A percentile compares a stretch with the other conserved stretches of the same genome.
These are phyloP conservation scores for Huso huso DNA, from an alignment of 2,797 vertebrate genomes.

Conservation along the genomic window DNA sequence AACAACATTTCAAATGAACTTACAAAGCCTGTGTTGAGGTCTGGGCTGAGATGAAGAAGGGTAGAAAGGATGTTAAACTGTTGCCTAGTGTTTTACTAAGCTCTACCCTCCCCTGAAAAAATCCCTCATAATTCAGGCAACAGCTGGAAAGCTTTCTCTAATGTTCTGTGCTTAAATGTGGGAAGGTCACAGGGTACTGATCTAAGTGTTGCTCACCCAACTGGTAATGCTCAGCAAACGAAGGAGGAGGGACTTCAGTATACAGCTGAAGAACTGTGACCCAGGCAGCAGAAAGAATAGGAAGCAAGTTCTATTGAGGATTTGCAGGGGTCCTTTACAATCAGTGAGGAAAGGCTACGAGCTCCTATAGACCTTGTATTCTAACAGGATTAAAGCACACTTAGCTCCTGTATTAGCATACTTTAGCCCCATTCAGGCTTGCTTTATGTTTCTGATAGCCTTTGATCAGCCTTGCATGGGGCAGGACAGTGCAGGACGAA, in stretches of 20 bases:
- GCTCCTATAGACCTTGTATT: slow-evolving; percentile 68
- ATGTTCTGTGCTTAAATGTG: slow-evolving; percentile 67
- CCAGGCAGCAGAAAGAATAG: slow-evolving; percentile 55
- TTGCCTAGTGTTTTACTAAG: slow-evolving; percentile 57
- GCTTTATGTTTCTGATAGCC: slow-evolving; percentile 65
- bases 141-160: slow-evolving; percentile 74
- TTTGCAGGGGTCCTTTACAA: slow-evolving; percentile 57
- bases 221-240: slow-evolving; percentile 69
- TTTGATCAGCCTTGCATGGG: slow-evolving; percentile 77
- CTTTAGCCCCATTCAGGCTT: slow-evolving; percentile 68
- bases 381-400: slow-evolving; percentile 82
- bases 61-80: slow-evolving; percentile 46
- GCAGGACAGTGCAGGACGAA: slow-evolving; percentile 61
- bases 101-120: slow-evolving; percentile 40
- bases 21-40: background rate
- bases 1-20: background rate
- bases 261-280: slow-evolving; percentile 57
- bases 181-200: slow-evolving; percentile 75
- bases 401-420: slow-evolving; percentile 77
- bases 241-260: slow-evolving; percentile 55
- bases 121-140: slow-evolving; percentile 60
- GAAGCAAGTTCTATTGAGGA: slow-evolving; percentile 63
- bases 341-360: slow-evolving; percentile 52
- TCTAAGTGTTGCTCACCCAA: slow-evolving; percentile 74
- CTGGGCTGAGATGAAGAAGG: background rate